Base-by-base conservation (phyloP, 2,888 invertebrate genomes). In the Saturnia pavonia region DNA sequence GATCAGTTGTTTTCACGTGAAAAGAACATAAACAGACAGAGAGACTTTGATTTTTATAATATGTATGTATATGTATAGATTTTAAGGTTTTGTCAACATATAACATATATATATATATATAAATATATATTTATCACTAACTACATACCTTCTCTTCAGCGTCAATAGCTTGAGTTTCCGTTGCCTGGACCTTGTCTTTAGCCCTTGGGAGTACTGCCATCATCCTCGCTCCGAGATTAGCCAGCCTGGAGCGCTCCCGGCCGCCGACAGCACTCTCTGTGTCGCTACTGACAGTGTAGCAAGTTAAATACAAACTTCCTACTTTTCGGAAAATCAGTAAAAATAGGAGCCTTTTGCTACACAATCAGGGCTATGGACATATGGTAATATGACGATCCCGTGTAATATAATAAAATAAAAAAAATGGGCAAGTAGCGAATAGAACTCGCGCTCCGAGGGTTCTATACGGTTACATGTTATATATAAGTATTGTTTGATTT, bases 261-360 rank as follows among this genome's bases (percentile, higher is more conserved):
- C 88, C 90, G 0, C 91, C 94, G 9, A 87, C 92, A 7, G 94
- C 94, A 72, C 94, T 94, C 84, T 94, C 94, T 67, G 94, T 94
- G 91, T 94, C 94, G 81, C 94, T 94, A 91, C 94, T 94, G 84
- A 83, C 80, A 74, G 77, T 60, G 57, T 60, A 27, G 57, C 27
- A 60, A 60, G 57, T 25, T 27, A 60, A 27, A 27, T 60, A 22
- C 8, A 60, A 60, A 60, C 57, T 60, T 12, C 25, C 57, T 60
- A 60, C 14, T 60, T 60, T 60, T 60, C 12, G 14, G 12, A 14
- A 27, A 27, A 60, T 19, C 14, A 60, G 14, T 60, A 14, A 16
- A 6, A 4, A 14, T 14, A 57, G 11, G 57, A 25, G 14, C 11
- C 14, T 19, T 48, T 16, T 34, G 34, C 34, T 34, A 34, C 34